Conservation (phyloP, 2,797 vertebrate species). For the Cygnus olor region DNA sequence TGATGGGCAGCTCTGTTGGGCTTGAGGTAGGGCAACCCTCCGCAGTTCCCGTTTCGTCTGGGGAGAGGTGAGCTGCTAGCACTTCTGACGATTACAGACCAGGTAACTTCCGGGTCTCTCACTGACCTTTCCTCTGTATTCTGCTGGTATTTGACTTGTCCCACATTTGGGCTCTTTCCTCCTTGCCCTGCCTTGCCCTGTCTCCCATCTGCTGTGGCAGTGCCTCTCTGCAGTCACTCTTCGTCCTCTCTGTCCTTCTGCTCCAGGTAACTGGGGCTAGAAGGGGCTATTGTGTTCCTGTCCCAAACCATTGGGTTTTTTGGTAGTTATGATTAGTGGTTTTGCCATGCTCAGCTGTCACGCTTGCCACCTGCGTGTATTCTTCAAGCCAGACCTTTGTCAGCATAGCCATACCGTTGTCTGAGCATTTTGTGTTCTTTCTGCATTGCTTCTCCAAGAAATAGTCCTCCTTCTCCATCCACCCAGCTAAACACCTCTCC, state of each 20-base stretch:
- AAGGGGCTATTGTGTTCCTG: background rate
- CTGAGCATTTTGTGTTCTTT: background rate
- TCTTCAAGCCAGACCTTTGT: background rate
- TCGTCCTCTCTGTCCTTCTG: background rate
- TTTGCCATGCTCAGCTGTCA: background rate
- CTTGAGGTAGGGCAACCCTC: background rate
- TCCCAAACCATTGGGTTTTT: background rate
- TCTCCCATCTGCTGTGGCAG: background rate
- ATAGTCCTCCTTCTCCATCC: background rate
- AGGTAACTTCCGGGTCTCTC: background rate
- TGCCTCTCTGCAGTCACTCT: background rate
- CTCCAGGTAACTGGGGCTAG: background rate
- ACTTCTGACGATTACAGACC: background rate
- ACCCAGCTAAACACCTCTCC: accelerated
- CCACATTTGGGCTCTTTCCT: background rate
- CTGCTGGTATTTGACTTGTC: background rate
- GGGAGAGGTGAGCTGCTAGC: background rate
- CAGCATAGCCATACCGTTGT: accelerated
- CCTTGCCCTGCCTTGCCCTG: background rate
- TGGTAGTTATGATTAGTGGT: background rate
- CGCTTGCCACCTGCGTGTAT: background rate
- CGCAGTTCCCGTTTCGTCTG: background rate
- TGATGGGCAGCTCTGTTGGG: background rate
- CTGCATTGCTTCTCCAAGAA: background rate
- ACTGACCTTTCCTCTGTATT: background rate